Percentiles rank a stretch among this genome's conserved stretches.
These are phyloP conservation scores for Leistus spinibarbis DNA, from an alignment of 2,888 invertebrate species.

Conservation along the genomic window DNA sequence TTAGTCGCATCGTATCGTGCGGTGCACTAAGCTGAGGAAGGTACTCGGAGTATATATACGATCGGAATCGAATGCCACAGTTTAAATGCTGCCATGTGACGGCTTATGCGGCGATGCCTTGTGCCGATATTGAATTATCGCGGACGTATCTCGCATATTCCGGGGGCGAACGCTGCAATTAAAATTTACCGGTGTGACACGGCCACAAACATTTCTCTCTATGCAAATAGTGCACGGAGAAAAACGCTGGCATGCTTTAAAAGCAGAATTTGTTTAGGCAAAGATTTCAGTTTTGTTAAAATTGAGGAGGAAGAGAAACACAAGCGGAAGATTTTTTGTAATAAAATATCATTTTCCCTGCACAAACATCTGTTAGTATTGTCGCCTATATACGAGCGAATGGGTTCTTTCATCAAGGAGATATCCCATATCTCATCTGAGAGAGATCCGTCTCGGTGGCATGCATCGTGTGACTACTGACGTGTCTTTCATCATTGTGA, in stretches of 20 bases:
- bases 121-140: constrained; percentile 17
- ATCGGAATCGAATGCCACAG: constrained; percentile 35
- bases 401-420: constrained; percentile 26
- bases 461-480: not conserved
- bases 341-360: not conserved
- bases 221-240: no score
- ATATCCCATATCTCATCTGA: constrained; percentile 19
- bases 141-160: constrained; percentile 18
- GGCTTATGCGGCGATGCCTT: not conserved
- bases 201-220: no score
- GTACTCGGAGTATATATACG: no score
- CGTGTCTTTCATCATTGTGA: not conserved
- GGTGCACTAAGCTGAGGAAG: not conserved
- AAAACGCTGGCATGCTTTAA: no score
- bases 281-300: no score
- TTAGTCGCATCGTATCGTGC: not conserved
- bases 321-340: no score
- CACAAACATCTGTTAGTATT: not conserved
- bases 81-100: constrained; percentile 7
- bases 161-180: constrained; percentile 21
- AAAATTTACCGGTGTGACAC: constrained; percentile 38
- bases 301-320: no score
- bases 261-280: no score
- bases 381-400: constrained; percentile 4
- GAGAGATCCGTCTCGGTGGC: not conserved